These are phyloP conservation scores for Gobio gobio DNA, from an alignment of 2,113 vertebrate genomes.

Conservation along the genomic window DNA sequence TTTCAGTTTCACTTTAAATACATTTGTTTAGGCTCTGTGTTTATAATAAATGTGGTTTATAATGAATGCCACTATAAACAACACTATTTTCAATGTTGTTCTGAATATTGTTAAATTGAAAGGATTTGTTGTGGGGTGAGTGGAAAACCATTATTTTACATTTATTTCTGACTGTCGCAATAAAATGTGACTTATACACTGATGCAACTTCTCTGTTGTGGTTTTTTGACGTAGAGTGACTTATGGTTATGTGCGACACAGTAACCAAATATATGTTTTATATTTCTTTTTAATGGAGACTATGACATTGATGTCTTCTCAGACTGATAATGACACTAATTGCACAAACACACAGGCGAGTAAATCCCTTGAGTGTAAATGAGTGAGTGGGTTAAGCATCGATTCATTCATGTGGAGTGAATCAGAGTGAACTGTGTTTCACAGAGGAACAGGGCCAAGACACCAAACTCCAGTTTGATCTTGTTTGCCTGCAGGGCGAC, in stretches of 20 bases:
- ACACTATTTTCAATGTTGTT: too few species aligned
- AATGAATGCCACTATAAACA: not conserved
- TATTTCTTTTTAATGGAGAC: not conserved
- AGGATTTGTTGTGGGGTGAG: not conserved
- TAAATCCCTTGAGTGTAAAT: slow-evolving; percentile 43
- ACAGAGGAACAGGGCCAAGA: slow-evolving; percentile 49
- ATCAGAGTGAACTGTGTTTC: slow-evolving; percentile 28
- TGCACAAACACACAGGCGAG: not conserved
- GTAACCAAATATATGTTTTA: not conserved
- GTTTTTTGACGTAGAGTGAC: too few species aligned
- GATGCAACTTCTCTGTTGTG: too few species aligned
- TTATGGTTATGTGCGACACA: not conserved
- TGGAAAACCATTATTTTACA: not conserved
- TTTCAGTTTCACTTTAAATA: not conserved
- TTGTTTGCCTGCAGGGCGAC: slow-evolving; percentile 44
- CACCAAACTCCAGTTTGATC: slow-evolving; percentile 58
- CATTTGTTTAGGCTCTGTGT: not conserved
- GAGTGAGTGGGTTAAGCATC: slow-evolving; percentile 54
- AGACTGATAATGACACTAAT: not conserved
- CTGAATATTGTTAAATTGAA: not conserved
- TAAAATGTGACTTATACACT: too few species aligned
- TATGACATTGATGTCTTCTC: not conserved
- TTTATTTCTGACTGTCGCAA: too few species aligned
- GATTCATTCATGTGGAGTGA: slow-evolving; percentile 57
- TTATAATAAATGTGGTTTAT: not conserved